Conservation (phyloP, 92 coral and sea anemone genomes). For the Bergia sp. region DNA sequence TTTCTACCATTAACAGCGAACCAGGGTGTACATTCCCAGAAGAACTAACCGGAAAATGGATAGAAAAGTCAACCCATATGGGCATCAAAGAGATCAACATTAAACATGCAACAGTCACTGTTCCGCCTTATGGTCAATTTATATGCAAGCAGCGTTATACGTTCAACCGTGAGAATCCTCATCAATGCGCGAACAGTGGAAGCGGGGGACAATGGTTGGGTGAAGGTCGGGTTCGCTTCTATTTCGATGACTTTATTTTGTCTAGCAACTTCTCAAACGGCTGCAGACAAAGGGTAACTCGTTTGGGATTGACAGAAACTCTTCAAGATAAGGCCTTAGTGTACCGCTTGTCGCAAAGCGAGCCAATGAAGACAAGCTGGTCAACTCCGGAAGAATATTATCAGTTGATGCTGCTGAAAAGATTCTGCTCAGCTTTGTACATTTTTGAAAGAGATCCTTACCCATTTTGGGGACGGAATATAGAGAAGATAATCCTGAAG, state of each 20-base stretch:
- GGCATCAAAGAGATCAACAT: conserved; percentile 49
- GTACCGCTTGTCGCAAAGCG: conserved; percentile 84
- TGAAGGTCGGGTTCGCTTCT: conserved; percentile 61
- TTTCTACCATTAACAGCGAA: background rate
- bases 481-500: conserved; percentile 67
- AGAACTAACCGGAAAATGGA: conserved; percentile 69
- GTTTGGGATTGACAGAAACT: conserved; percentile 74
- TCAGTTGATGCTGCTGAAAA: conserved; percentile 46
- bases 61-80: conserved; percentile 63
- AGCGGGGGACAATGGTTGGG: conserved; percentile 67
- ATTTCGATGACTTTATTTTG: conserved; percentile 59
- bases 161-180: conserved; percentile 58
- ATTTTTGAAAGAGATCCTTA: conserved; percentile 72
- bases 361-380: conserved; percentile 46
- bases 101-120: conserved; percentile 39
- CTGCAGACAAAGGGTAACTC: conserved; percentile 69
- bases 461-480: conserved; percentile 84
- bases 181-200: conserved; percentile 54
- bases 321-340: conserved; percentile 50
- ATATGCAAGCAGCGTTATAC: conserved; percentile 62
- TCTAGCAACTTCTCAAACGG: conserved; percentile 68
- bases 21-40: conserved; percentile 62
- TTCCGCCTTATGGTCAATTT: conserved; percentile 66
- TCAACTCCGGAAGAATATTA: conserved; percentile 47
- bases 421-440: conserved; percentile 64